phyloP scores from a whole-genome alignment of 2,113 vertebrate species.

The Marmota monax region DNA sequence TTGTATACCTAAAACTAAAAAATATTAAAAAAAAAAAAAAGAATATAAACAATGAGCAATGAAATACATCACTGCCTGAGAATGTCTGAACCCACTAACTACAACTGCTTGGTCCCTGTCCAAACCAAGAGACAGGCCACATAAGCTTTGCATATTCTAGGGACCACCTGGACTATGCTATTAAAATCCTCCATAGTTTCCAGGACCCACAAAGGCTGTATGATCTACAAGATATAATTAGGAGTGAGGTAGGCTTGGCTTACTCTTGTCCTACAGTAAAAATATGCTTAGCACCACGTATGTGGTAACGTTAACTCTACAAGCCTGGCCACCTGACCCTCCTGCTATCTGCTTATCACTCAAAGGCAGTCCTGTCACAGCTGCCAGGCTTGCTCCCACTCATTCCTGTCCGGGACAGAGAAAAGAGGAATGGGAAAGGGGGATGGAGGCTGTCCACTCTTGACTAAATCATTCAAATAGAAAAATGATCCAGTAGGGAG shows the following conservation, averaged over 20 bases:
- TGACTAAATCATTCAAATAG: neutral
- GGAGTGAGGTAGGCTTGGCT: slow-evolving; percentile 43
- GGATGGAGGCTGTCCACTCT: neutral
- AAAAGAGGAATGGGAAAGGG: neutral
- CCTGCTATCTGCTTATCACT: neutral
- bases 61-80: neutral
- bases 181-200: slow-evolving; percentile 20
- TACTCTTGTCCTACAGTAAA: slow-evolving; percentile 50
- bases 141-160: neutral
- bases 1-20: too few relatives aligned
- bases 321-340: slow-evolving; percentile 25
- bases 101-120: neutral
- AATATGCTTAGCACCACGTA: neutral
- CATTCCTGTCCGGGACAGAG: neutral
- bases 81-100: neutral
- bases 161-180: neutral
- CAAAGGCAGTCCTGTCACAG: neutral
- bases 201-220: neutral
- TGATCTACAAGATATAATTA: slow-evolving; percentile 61
- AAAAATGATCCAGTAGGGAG: neutral
- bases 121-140: neutral
- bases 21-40: too few relatives aligned
- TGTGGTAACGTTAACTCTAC: slow-evolving; percentile 17
- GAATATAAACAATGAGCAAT: neutral
- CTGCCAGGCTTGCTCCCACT: neutral